A percentile compares a stretch with the other conserved stretches of the same genome.
phyloP scores from a whole-genome alignment of 2,113 vertebrate genomes.

The Nyctibius bracteatus region DNA sequence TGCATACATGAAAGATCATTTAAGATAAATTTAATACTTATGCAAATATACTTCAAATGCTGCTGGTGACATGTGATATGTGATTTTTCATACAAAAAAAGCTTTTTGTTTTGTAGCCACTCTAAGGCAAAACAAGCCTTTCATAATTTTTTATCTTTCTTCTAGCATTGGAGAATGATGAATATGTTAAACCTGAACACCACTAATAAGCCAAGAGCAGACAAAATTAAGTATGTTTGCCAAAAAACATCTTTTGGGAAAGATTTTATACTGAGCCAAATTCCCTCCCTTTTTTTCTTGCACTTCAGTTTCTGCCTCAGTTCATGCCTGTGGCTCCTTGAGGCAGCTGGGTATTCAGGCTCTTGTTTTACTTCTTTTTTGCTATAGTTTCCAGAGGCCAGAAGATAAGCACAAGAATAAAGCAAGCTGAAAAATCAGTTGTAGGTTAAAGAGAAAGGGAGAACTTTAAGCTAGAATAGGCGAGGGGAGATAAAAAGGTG shows the following conservation, averaged over 20 bases:
- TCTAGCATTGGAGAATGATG: not conserved
- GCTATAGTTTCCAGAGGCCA: not conserved
- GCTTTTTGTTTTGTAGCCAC: slow-evolving; percentile 4
- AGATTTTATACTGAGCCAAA: not conserved
- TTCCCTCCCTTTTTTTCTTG: not conserved
- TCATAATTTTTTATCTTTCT: not conserved
- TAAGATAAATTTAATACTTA: slow-evolving; percentile 55
- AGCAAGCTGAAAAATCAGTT: not conserved
- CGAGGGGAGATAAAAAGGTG: not conserved
- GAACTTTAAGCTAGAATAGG: not conserved
- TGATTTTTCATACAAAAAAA: slow-evolving; percentile 34
- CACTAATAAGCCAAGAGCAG: not conserved
- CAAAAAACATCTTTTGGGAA: not conserved
- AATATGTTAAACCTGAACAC: not conserved
- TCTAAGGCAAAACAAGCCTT: not conserved
- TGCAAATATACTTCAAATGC: slow-evolving; percentile 10
- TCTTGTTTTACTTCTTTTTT: accelerated
- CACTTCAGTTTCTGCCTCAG: not conserved
- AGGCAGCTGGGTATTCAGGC: not conserved
- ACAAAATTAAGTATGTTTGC: not conserved
- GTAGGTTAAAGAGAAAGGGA: not conserved
- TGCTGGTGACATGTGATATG: slow-evolving; percentile 36
- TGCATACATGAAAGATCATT: not conserved
- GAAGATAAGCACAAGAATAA: not conserved
- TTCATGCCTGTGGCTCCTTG: not conserved